Percentiles rank a stretch among this genome's conserved stretches.
Evolutionary conservation across 2,113 vertebrate species (phyloP).

Genomic region (Cebidichthys violaceus): DNA sequence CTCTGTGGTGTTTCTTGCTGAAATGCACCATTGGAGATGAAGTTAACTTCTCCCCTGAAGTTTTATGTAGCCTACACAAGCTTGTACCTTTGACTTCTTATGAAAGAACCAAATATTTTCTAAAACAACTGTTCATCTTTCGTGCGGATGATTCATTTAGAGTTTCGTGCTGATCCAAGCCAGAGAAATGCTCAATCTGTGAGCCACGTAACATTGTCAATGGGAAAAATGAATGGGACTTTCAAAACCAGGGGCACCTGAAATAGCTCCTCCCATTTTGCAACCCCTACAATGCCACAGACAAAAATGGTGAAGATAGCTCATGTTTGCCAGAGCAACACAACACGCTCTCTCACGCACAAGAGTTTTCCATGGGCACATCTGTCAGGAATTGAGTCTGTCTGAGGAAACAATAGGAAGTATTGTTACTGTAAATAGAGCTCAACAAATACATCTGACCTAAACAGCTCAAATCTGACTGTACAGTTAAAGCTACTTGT

Average conservation of each 20-base stretch:
- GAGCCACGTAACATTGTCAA: neutral
- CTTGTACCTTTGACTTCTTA: neutral
- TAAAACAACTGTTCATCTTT: neutral
- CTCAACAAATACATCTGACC: neutral
- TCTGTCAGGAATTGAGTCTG: slow-evolving; percentile 22
- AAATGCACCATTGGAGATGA: neutral
- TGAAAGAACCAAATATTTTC: neutral
- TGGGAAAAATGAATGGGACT: neutral
- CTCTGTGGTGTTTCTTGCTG: neutral
- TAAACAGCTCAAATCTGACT: slow-evolving; percentile 5
- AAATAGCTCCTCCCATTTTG: neutral
- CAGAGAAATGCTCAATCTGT: neutral
- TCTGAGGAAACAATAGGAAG: slow-evolving; percentile 10
- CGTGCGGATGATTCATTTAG: neutral
- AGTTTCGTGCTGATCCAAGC: neutral
- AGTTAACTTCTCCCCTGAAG: neutral
- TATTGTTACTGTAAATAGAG: slow-evolving; percentile 14
- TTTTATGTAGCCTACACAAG: neutral
- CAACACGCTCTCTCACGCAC: neutral
- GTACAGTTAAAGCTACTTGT: neutral
- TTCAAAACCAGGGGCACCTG: neutral
- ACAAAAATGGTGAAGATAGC: neutral
- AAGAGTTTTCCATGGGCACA: neutral
- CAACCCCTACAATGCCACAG: neutral
- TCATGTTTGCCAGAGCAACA: neutral